Conservation (phyloP, 2,113 vertebrate genomes). For the Lynx canadensis region DNA sequence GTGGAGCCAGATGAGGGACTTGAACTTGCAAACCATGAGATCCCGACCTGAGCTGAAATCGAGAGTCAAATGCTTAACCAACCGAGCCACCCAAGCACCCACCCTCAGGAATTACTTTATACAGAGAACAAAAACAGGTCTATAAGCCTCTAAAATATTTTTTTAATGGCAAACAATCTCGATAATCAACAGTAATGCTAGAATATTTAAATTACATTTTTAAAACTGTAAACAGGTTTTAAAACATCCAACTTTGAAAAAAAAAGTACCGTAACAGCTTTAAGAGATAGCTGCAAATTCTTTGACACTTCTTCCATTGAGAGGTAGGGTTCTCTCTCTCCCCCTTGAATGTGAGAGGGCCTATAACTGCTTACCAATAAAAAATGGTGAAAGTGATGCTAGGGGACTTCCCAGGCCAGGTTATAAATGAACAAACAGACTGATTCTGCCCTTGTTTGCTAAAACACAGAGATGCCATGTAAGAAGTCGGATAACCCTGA, state of each 20-base stretch:
- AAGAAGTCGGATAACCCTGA: not conserved
- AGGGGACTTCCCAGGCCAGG: not conserved
- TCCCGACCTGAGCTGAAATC: no score
- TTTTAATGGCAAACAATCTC: not conserved
- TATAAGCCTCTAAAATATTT: not conserved
- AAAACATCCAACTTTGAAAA: not conserved
- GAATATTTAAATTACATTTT: not conserved
- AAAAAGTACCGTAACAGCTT: not conserved
- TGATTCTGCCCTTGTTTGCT: not conserved
- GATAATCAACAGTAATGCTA: not conserved
- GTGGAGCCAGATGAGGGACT: no score
- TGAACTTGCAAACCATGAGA: no score
- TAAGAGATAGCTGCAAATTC: not conserved
- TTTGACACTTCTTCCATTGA: not conserved
- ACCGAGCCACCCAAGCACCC: no score
- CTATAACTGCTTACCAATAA: not conserved
- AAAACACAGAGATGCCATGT: not conserved
- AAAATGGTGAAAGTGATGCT: not conserved
- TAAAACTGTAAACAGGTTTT: not conserved
- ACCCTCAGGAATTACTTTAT: not conserved
- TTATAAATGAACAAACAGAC: not conserved
- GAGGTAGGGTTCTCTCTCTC: not conserved
- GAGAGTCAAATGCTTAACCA: no score
- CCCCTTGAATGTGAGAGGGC: not conserved
- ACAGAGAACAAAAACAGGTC: not conserved